Evolutionary conservation across 2,888 invertebrate genomes (phyloP).

Genomic region (Iphiclides podalirius): DNA sequence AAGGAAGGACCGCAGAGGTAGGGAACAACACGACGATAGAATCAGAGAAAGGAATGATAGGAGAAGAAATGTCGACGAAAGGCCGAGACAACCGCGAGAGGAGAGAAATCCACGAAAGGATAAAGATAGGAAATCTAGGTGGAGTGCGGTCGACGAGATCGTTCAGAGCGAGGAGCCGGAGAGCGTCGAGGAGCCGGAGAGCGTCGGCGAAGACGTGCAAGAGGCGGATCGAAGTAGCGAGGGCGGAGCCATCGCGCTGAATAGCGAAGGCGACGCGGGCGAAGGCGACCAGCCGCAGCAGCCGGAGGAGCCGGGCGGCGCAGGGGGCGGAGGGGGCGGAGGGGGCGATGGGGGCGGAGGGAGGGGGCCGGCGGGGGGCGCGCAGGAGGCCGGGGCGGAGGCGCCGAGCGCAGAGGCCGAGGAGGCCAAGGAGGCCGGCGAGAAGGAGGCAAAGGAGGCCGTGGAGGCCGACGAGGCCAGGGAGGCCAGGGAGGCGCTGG

Average conservation of each 20-base stretch:
- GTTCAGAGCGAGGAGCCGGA: constrained; percentile 14
- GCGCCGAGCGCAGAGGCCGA: background rate
- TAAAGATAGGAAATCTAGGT: constrained; percentile 67
- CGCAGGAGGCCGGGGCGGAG: background rate
- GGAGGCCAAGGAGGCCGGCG: background rate
- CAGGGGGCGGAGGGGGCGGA: no score
- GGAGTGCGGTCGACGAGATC: constrained; percentile 67
- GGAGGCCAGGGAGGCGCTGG: constrained; percentile 45
- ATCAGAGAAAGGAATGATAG: constrained; percentile 44
- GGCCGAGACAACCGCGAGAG: constrained; percentile 31
- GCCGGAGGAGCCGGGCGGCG: background rate
- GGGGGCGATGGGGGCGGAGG: no score
- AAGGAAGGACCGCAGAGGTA: constrained; percentile 45
- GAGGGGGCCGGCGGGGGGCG: no score
- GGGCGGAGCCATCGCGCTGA: background rate
- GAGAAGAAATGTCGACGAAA: constrained; percentile 47
- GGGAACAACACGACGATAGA: constrained; percentile 49
- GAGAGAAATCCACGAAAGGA: constrained; percentile 46
- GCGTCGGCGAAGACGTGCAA: constrained; percentile 4
- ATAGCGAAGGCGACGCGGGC: background rate
- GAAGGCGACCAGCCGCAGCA: background rate
- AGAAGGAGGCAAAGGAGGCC: background rate
- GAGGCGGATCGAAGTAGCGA: background rate
- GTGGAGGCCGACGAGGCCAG: constrained; percentile 25
- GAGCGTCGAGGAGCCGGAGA: background rate